phyloP scores from a whole-genome alignment of 2,113 vertebrate genomes.

The Hyperoodon ampullatus region DNA sequence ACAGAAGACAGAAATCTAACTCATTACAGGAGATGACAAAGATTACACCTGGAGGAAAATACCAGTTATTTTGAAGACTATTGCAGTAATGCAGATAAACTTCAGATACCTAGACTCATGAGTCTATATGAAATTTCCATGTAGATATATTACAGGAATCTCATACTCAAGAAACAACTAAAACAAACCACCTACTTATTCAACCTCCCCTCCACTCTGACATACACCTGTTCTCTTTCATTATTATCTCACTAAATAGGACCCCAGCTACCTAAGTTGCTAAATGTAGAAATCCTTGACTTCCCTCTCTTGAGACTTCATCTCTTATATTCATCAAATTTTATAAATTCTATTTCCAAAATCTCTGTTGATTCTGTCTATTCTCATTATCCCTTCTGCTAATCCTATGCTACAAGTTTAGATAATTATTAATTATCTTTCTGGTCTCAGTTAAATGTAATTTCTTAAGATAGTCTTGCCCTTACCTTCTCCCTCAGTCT shows the following conservation, averaged over 20 bases:
- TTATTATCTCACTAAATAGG: not conserved
- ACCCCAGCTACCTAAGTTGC: not conserved
- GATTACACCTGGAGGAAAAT: not conserved
- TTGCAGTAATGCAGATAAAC: not conserved
- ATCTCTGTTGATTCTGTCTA: not conserved
- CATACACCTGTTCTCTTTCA: not conserved
- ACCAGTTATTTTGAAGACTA: not conserved
- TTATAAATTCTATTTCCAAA: not conserved
- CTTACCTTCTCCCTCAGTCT: not conserved
- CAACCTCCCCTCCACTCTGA: not conserved
- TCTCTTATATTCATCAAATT: not conserved
- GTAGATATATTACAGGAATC: not conserved
- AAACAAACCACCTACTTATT: not conserved
- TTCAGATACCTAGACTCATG: not conserved
- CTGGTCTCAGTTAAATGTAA: not conserved
- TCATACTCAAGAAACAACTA: not conserved
- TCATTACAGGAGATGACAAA: not conserved
- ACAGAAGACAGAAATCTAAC: conserved; percentile 1
- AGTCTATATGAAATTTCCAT: not conserved
- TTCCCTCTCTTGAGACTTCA: not conserved
- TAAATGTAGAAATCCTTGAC: not conserved
- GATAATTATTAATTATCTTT: not conserved
- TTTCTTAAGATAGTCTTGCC: not conserved
- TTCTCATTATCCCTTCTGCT: not conserved
- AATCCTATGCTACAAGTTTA: not conserved